A percentile compares a stretch with the other conserved stretches of the same genome.
These are phyloP conservation scores for Pseudomyrmex sp. DNA, from an alignment of 1,140 invertebrate genomes.

Conservation along the genomic window DNA sequence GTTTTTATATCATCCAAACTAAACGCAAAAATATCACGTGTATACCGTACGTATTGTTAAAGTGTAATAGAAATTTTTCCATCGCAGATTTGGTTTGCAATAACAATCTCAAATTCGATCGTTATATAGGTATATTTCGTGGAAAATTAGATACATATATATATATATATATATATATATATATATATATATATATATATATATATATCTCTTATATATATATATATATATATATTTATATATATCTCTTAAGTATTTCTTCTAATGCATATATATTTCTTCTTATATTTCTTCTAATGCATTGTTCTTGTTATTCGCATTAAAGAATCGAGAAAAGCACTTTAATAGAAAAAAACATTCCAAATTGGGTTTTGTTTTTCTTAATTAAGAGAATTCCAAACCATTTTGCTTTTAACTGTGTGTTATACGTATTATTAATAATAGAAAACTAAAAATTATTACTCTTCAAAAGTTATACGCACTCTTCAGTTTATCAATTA, in stretches of 20 bases:
- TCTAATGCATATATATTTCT: not conserved
- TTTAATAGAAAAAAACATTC: not conserved
- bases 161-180: not conserved
- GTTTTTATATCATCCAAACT: conserved; percentile 38
- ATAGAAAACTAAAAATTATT: conserved; percentile 16
- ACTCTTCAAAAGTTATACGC: not conserved
- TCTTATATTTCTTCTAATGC: conserved; percentile 7
- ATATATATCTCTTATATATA: not conserved
- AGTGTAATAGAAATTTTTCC: conserved; percentile 13
- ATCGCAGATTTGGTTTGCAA: conserved; percentile 35
- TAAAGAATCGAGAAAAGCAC: not conserved
- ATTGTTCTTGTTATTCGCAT: conserved; percentile 11
- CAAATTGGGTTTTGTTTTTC: not conserved
- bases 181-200: not conserved
- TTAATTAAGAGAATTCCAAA: not conserved
- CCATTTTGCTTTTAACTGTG: not conserved
- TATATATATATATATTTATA: not conserved
- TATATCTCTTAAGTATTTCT: conserved; percentile 1
- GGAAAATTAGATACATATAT: not conserved
- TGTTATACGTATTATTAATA: not conserved
- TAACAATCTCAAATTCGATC: conserved; percentile 1
- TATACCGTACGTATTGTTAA: conserved; percentile 7
- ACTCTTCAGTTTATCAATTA: conserved; percentile 5
- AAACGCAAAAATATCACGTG: conserved; percentile 25
- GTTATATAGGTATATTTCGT: conserved; percentile 6